These are phyloP conservation scores for Pocota personata DNA, from an alignment of 2,888 invertebrate species.

Conservation along the genomic window DNA sequence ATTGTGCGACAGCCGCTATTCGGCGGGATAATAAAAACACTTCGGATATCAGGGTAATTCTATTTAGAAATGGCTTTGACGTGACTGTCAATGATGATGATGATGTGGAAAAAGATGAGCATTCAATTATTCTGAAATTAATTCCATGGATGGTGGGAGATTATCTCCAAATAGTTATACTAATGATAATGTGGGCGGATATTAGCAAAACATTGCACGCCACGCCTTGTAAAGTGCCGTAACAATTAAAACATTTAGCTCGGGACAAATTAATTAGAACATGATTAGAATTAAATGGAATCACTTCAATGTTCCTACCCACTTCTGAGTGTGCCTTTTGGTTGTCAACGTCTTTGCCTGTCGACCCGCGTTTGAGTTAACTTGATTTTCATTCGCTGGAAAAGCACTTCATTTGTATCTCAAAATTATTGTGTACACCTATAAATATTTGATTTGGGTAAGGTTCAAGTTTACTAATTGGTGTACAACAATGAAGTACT, in stretches of 20 bases:
- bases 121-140: conserved; percentile 41
- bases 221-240: background rate
- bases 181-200: background rate
- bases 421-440: background rate
- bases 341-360: background rate
- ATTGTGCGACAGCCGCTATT: background rate
- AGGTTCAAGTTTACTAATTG: background rate
- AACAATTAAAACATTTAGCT: conserved; percentile 7
- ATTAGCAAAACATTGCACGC: background rate
- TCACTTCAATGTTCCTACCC: background rate
- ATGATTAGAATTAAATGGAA: background rate
- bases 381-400: background rate
- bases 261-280: conserved; percentile 12
- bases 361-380: background rate
- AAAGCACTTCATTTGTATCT: background rate
- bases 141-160: background rate
- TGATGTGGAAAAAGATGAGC: background rate
- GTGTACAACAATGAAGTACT: background rate
- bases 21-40: background rate
- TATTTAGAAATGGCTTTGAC: conserved; percentile 5
- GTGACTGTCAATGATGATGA: conserved; percentile 20
- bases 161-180: background rate
- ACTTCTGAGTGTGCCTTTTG: background rate
- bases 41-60: conserved; percentile 1
- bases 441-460: background rate